phyloP scores from a whole-genome alignment of 2,888 invertebrate species.

The Cyclophora punctaria region DNA sequence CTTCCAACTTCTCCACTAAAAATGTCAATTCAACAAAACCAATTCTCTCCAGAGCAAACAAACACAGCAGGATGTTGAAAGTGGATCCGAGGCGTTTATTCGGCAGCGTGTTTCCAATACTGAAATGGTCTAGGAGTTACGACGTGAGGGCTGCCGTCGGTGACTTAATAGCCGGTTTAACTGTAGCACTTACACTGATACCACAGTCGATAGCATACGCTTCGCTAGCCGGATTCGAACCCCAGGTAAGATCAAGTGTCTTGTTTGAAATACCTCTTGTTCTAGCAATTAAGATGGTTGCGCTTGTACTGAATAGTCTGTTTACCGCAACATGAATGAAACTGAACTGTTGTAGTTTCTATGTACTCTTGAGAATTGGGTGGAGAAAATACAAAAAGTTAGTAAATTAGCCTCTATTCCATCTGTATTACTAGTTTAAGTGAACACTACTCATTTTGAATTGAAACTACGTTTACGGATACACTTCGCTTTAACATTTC shows the following conservation, averaged over 20 bases:
- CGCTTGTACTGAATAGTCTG: too few relatives aligned
- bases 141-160: constrained; percentile 71
- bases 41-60: constrained; percentile 6
- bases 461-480: too few relatives aligned
- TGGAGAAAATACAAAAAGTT: too few relatives aligned
- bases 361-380: too few relatives aligned
- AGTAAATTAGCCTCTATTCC: too few relatives aligned
- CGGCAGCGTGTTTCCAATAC: constrained; percentile 65
- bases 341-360: too few relatives aligned
- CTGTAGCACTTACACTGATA: constrained; percentile 84
- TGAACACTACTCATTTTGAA: too few relatives aligned
- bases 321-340: too few relatives aligned
- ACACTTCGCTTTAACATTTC: too few relatives aligned
- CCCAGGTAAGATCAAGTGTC: constrained; percentile 72
- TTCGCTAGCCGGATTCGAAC: constrained; percentile 81
- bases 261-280: constrained; percentile 1
- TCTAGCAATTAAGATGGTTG: too few relatives aligned
- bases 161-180: constrained; percentile 84
- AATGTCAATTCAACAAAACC: not conserved
- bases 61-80: constrained; percentile 31
- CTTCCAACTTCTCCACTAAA: not conserved
- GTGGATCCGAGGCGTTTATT: constrained; percentile 37
- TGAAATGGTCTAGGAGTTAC: constrained; percentile 76
- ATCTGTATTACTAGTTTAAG: too few relatives aligned
- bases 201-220: constrained; percentile 88